phyloP scores from a whole-genome alignment of 2,113 vertebrate genomes.

The Rafetus swinhoei region DNA sequence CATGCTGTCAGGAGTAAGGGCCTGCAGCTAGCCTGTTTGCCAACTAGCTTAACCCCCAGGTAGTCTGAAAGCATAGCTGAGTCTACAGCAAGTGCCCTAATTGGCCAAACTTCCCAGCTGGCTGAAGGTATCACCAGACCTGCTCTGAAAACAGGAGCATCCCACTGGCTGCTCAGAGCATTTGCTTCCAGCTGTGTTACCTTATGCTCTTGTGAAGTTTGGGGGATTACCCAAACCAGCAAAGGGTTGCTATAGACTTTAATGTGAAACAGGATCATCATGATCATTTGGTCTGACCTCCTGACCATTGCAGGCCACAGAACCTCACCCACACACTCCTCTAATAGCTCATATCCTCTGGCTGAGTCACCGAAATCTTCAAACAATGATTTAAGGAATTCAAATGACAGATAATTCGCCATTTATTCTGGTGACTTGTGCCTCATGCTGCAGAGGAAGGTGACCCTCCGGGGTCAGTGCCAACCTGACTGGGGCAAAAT shows the following conservation, averaged over 20 bases:
- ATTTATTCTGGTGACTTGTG: background rate
- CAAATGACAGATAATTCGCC: background rate
- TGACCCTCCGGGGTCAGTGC: background rate
- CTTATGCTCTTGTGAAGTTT: background rate
- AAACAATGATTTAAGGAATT: background rate
- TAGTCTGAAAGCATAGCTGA: background rate
- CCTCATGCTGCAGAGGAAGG: background rate
- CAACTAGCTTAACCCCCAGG: background rate
- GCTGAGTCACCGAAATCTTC: background rate
- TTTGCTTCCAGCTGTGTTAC: background rate
- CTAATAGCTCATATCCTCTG: background rate
- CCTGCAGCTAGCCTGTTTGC: background rate
- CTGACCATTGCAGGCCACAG: background rate
- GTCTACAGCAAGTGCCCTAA: background rate
- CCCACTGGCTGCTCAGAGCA: background rate
- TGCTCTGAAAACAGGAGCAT: background rate
- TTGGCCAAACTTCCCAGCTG: background rate
- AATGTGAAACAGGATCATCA: background rate
- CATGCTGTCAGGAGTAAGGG: background rate
- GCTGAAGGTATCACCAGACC: background rate
- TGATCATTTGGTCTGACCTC: background rate
- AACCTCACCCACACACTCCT: background rate
- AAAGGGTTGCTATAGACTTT: background rate
- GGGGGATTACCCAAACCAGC: background rate
- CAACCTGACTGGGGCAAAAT: background rate